phyloP scores from a whole-genome alignment of 2,797 vertebrate species.

The Pachyuromys duprasi region DNA sequence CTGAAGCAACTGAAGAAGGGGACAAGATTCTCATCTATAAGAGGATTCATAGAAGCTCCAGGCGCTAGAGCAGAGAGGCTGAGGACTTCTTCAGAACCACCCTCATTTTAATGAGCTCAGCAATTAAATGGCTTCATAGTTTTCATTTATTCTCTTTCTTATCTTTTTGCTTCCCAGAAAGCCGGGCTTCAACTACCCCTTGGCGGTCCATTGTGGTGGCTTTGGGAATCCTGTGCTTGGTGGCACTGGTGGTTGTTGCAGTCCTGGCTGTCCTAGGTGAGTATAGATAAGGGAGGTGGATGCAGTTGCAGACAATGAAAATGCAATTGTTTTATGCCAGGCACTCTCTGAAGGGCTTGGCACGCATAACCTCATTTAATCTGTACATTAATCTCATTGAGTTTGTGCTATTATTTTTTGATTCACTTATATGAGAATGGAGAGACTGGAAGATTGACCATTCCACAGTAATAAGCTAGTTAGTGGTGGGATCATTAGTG shows the following conservation, averaged over 20 bases:
- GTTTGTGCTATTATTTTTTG: not conserved
- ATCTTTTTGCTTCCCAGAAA: slow-evolving; percentile 29
- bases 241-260: slow-evolving; percentile 30
- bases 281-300: not conserved
- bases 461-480: not conserved
- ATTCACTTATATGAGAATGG: not conserved
- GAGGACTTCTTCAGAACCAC: not conserved
- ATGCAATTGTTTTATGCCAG: not conserved
- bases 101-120: not conserved
- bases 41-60: not conserved
- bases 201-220: slow-evolving; percentile 60
- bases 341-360: not conserved
- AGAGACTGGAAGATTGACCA: not conserved
- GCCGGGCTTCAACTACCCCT: not conserved
- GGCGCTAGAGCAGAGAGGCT: not conserved
- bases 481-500: not conserved
- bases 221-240: slow-evolving; percentile 62
- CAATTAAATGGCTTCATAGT: not conserved
- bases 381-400: not conserved
- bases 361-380: not conserved
- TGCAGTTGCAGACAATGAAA: not conserved
- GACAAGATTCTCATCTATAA: not conserved
- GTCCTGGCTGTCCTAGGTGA: slow-evolving; percentile 60
- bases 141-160: not conserved
- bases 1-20: not conserved